Evolutionary conservation across 37 sponge, comb jelly and placozoan species (phyloP).

Genomic region (Chondrosia reniformis): DNA sequence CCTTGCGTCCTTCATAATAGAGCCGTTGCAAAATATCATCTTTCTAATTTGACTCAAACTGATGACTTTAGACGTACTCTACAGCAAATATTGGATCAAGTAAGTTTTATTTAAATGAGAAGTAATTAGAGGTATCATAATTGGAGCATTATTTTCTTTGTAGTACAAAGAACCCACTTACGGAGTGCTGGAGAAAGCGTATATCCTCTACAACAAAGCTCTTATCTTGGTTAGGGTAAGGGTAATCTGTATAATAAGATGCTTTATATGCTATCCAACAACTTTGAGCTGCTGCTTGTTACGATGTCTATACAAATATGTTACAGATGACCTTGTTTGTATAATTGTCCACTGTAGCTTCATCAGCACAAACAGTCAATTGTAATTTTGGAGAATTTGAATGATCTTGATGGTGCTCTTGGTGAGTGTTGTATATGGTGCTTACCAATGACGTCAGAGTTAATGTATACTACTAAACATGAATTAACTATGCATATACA

Average conservation of each 20-base stretch:
- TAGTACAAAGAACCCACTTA: not conserved
- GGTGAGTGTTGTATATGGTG: slow-evolving; percentile 31
- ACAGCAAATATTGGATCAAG: slow-evolving; percentile 58
- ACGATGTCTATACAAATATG: too few species aligned
- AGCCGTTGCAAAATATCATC: slow-evolving; percentile 76
- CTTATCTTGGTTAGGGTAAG: slow-evolving; percentile 76
- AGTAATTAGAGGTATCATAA: not conserved
- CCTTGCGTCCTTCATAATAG: slow-evolving; percentile 74
- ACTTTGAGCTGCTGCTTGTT: too few species aligned
- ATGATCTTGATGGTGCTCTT: slow-evolving; percentile 20
- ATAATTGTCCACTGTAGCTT: slow-evolving; percentile 20
- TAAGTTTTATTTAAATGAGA: slow-evolving; percentile 4
- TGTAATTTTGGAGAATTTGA: slow-evolving; percentile 49
- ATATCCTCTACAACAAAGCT: slow-evolving; percentile 89
- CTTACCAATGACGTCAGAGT: too few species aligned
- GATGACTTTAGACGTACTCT: slow-evolving; percentile 79
- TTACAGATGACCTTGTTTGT: too few species aligned
- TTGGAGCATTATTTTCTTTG: not conserved
- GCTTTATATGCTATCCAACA: too few species aligned
- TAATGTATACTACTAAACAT: too few species aligned
- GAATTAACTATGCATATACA: not conserved
- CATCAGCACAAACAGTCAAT: slow-evolving; percentile 48
- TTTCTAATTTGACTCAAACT: slow-evolving; percentile 82
- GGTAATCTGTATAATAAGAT: not conserved
- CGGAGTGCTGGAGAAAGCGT: slow-evolving; percentile 64